These are phyloP conservation scores for Pterocles orientalis DNA, from an alignment of 2,113 vertebrate species.

Conservation along the genomic window DNA sequence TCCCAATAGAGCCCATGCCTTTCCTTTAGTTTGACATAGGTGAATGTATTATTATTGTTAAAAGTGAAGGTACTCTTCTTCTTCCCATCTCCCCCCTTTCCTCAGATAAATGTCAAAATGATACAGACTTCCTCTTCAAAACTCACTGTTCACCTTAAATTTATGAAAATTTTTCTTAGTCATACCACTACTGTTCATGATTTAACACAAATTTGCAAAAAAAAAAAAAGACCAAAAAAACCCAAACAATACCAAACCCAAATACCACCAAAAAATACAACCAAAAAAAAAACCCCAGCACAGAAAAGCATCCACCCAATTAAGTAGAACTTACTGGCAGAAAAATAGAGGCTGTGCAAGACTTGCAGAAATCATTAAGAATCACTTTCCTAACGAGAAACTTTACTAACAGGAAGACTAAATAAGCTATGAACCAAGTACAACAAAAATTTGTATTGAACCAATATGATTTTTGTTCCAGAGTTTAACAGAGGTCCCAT, in stretches of 20 bases:
- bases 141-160: background rate
- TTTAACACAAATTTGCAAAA: background rate
- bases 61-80: background rate
- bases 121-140: background rate
- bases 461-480: fast-evolving
- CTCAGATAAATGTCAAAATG: background rate
- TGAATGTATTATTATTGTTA: background rate
- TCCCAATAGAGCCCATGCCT: background rate
- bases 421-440: background rate
- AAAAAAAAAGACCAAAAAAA: background rate
- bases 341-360: background rate
- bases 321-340: background rate
- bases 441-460: background rate
- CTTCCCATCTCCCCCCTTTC: background rate
- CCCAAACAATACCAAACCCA: too few species aligned
- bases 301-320: background rate
- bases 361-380: background rate
- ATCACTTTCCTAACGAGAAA: background rate
- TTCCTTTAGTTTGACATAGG: background rate
- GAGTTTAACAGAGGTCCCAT: background rate
- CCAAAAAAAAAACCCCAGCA: background rate
- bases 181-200: background rate
- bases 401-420: background rate
- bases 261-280: background rate
- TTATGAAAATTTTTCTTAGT: background rate